Base-by-base conservation (phyloP, 1,140 invertebrate species). In the Stenopsyche tienmushanensis region DNA sequence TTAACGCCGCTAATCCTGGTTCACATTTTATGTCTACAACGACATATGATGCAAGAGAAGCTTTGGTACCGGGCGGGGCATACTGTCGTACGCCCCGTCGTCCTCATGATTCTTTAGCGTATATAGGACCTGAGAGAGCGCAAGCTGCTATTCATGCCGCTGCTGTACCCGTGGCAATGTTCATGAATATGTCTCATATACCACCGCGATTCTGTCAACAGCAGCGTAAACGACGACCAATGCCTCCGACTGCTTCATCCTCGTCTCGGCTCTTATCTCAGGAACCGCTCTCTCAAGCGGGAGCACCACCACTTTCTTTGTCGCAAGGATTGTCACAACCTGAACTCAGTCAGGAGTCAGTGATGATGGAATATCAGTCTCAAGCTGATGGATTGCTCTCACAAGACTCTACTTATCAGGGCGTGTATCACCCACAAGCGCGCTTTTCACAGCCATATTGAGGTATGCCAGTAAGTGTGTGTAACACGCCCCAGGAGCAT, bases 1-100 rank as follows among this genome's bases (percentile, higher is more conserved):
- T 96, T 1, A 98, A 98, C 78, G 86, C 91, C 1, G 85, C 92
- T 21, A 98, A 98, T 79, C 96, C 96, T 1, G 97, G 96, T 1
- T 93, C 93, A 1, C 93, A 97, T 73, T 98, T 98, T 72, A 98
- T 98, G 96, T 93, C 91, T 13, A 97, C 92, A 17, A 92, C 93
- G 8, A 95, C 96, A 85, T 98, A 92, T 74, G 92, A 96, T 77
- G 93, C 91, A 2, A 82, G 93, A 57, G 92, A 95, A 77, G 93
- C 91, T 0, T 83, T 98, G 75, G 90, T 96, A 23, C 94, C 94
- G 0, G 90, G 90, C 75, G 89, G 78, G 3, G 72, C 79, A 21
- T 77, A 86, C 83, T 69, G 86, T 77, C 71, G 80, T 70, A 62
- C 78, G 77, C 72, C 83, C 80, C 73, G 79, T 59, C 75, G 75